phyloP scores from a whole-genome alignment of 2,888 invertebrate genomes.

The Polydrusus pterygomalis region DNA sequence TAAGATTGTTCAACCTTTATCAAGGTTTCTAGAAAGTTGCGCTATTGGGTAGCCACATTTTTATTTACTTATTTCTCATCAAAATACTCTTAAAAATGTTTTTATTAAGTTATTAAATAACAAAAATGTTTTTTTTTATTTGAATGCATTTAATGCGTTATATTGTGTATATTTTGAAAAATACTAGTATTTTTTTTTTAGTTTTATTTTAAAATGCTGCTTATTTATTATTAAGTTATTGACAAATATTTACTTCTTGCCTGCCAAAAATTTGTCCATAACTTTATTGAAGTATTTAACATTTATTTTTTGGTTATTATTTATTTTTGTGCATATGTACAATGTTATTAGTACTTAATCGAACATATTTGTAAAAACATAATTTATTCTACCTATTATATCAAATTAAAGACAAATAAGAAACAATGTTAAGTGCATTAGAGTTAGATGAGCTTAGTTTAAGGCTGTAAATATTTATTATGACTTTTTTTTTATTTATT shows the following conservation, averaged over 20 bases:
- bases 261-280: background rate
- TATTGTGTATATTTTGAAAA: background rate
- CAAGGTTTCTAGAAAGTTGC: too few species aligned
- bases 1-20: too few species aligned
- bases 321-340: constrained; percentile 63
- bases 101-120: too few species aligned
- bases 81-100: too few species aligned
- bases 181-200: background rate
- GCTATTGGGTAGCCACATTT: too few species aligned
- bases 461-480: constrained; percentile 65
- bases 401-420: constrained; percentile 62
- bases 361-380: constrained; percentile 59
- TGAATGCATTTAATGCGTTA: background rate
- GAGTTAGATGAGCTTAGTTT: constrained; percentile 64
- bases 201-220: background rate
- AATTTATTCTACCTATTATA: constrained; percentile 58
- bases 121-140: background rate
- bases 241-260: background rate
- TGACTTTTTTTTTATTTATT: constrained; percentile 59
- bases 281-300: background rate
- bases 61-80: too few species aligned
- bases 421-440: constrained; percentile 57
- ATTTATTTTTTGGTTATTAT: constrained; percentile 44
- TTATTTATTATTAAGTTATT: background rate
- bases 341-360: constrained; percentile 59